Base-by-base conservation (phyloP, 2,113 vertebrate genomes). In the Ploceus nigricollis region DNA sequence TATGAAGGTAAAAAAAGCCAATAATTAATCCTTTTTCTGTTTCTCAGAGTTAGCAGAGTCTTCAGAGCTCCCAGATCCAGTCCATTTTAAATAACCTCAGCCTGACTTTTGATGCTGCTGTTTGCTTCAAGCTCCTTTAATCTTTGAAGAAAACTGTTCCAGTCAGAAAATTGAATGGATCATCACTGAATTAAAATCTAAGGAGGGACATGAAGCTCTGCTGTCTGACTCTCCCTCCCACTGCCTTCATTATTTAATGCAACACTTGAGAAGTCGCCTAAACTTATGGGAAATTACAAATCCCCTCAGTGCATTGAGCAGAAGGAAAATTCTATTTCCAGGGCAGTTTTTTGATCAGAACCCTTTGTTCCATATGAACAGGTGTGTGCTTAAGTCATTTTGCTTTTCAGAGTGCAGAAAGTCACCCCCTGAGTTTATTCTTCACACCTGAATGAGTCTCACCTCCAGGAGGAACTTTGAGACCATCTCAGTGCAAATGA, bases 291-390 rank as follows among this genome's bases (percentile, higher is more conserved):
- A 83, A 78, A 56, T 60, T 21, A 21, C 22, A 88, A 33, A 14
- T 15, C 12, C 18, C 22, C 60, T 72, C 13, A 5, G 8, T 17
- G 31, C 37, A 23, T 4, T 60, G 37, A 93, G 15, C 20, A 80
- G 42, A 76, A 86, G 30, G 33, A 87, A 19, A 50, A 10, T 40
- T 63, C 20, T 23, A 4, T 47, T 82, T 63, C 33, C 11, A n/a
- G 57, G 28, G 51, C 15, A 13, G 4, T 1, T 40, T 93, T 86
- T 68, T 44, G 3, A 39, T 47, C 28, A 47, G 61, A 83, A 20
- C 0, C 0, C 5, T 82, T 80, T 37, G 37, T 48, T 94, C 65
- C 2, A 1, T 18, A 4, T 5, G 4, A 54, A 4, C 0, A 0
- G 19, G 9, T 25, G 31, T 44, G 61, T 65, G 31, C 31, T 90